These are phyloP conservation scores for Coregonus suidteri DNA, from an alignment of 2,797 vertebrate genomes.

Conservation along the genomic window DNA sequence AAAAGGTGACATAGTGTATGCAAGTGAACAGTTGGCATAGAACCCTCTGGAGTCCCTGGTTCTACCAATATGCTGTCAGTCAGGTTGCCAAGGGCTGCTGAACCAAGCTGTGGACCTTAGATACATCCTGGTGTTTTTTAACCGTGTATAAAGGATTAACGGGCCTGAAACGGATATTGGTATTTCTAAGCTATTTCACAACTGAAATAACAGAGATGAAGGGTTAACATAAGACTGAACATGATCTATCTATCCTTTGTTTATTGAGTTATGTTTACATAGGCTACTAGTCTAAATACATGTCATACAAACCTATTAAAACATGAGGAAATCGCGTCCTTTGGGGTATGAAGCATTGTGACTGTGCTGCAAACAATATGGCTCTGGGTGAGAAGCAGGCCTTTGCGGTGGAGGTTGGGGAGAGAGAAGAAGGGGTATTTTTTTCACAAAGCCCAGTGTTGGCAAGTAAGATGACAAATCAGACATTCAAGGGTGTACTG, in stretches of 20 bases:
- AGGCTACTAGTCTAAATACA: not conserved
- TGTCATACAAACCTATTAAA: not conserved
- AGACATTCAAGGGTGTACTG: constrained; percentile 52
- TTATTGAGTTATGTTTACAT: not conserved
- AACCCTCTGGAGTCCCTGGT: too few species aligned
- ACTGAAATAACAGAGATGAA: too few species aligned
- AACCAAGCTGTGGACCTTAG: too few species aligned
- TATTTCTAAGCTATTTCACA: too few species aligned
- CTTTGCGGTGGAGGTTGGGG: constrained; percentile 3
- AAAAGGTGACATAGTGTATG: too few species aligned
- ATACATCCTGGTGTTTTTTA: too few species aligned
- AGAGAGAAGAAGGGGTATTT: not conserved
- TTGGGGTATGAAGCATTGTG: not conserved
- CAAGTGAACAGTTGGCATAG: too few species aligned
- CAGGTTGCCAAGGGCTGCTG: too few species aligned
- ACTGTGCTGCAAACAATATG: not conserved
- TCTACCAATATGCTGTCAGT: too few species aligned
- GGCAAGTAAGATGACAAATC: constrained; percentile 38
- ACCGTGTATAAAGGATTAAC: too few species aligned
- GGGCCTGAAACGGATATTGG: too few species aligned
- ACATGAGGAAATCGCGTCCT: not conserved
- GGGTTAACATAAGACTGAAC: too few species aligned
- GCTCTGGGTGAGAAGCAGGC: not conserved
- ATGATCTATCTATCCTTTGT: not conserved
- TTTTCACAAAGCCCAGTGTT: constrained; percentile 8